Percentiles rank a stretch among this genome's conserved stretches.
phyloP scores from a whole-genome alignment of 2,888 invertebrate genomes.

The Allolobophora icterica region DNA sequence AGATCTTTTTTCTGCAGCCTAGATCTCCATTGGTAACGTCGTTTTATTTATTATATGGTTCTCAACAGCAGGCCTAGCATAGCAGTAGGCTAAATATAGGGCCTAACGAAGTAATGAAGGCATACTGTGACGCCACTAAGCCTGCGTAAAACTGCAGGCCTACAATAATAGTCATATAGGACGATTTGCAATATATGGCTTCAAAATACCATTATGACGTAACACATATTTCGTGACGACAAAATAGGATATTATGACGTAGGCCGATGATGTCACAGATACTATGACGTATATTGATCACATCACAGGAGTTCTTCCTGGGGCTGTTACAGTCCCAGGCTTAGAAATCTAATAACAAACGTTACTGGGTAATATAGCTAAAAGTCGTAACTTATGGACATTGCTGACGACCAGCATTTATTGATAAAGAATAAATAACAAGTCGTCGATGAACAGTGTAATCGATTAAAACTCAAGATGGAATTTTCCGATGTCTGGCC shows the following conservation, averaged over 20 bases:
- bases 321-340: not conserved
- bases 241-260: not conserved
- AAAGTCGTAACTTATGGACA: not conserved
- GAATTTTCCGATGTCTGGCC: not conserved
- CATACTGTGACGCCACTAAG: not conserved
- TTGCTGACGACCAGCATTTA: not conserved
- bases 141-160: not conserved
- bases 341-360: not conserved
- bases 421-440: not conserved
- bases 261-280: not conserved
- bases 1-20: not conserved
- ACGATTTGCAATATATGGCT: not conserved
- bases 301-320: not conserved
- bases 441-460: not conserved
- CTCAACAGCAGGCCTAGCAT: too few species aligned
- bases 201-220: slow-evolving; percentile 5
- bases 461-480: not conserved
- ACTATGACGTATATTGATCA: not conserved
- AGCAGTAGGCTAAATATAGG: too few species aligned
- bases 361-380: not conserved
- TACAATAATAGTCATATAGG: not conserved
- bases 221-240: not conserved
- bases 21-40: not conserved
- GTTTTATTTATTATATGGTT: too few species aligned
- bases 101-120: not conserved